Percentiles rank a stretch among this genome's conserved stretches.
Conservation (phyloP, 2,113 vertebrate species). For the Laticauda laticaudata region DNA sequence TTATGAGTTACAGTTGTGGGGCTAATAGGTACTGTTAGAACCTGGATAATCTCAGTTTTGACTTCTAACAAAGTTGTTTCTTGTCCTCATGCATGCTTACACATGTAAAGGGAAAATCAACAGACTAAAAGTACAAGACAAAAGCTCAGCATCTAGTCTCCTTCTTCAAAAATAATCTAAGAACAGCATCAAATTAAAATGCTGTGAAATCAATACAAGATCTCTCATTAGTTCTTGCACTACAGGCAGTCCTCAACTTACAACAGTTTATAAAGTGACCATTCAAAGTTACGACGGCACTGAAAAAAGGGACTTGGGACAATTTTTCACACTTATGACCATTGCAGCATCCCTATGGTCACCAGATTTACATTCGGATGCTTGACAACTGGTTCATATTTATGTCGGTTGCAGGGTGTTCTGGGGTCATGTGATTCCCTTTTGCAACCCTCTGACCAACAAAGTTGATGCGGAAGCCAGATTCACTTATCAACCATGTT, state of each 20-base stretch:
- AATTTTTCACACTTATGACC: neutral
- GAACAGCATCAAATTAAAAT: neutral
- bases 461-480: neutral
- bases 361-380: neutral
- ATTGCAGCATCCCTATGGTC: neutral
- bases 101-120: neutral
- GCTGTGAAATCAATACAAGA: neutral
- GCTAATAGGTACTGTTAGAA: neutral
- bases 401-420: neutral
- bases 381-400: neutral
- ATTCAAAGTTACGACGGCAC: neutral
- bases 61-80: neutral
- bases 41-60: neutral
- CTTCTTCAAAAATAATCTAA: neutral
- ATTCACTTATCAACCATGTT: neutral
- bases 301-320: neutral
- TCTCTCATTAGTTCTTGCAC: neutral
- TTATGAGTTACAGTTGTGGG: neutral
- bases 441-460: neutral
- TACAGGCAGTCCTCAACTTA: neutral
- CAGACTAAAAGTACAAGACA: neutral
- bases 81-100: neutral
- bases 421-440: neutral
- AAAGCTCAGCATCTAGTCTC: neutral
- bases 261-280: neutral